Conservation (phyloP, 64 coral and sea anemone genomes). For the Trachythela sp. region DNA sequence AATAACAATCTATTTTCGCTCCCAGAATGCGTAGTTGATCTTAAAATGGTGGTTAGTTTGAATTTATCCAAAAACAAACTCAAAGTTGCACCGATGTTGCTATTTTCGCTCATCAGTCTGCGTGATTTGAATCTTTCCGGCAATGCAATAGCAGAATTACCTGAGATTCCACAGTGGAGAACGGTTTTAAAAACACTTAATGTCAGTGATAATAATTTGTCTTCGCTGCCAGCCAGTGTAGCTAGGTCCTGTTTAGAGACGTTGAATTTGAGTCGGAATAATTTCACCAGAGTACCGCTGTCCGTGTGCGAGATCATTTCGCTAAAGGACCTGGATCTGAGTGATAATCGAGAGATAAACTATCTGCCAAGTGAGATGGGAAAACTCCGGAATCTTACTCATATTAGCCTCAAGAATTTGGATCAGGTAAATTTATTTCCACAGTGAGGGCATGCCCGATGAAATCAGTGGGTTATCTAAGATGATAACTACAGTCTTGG, state of each 20-base stretch:
- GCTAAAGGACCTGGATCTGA: constrained; percentile 63
- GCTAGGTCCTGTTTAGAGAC: constrained; percentile 56
- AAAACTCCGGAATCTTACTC: constrained; percentile 61
- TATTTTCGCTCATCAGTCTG: constrained; percentile 66
- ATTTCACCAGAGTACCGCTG: constrained; percentile 69
- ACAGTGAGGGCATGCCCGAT: background rate
- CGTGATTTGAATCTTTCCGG: constrained; percentile 55
- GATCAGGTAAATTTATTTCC: constrained; percentile 63
- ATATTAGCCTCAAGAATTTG: constrained; percentile 62
- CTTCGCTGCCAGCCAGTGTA: constrained; percentile 56
- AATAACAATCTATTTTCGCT: constrained; percentile 61
- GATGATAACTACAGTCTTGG: too few relatives aligned
- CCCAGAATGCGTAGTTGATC: constrained; percentile 54
- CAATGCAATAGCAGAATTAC: constrained; percentile 74
- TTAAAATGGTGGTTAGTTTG: constrained; percentile 60
- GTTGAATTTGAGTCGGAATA: constrained; percentile 70
- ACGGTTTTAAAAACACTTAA: constrained; percentile 59
- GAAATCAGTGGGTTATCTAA: too few relatives aligned
- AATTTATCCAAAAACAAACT: constrained; percentile 78
- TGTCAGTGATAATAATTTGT: constrained; percentile 66
- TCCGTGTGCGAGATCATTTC: constrained; percentile 69
- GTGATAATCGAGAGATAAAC: constrained; percentile 69
- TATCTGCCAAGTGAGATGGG: constrained; percentile 84
- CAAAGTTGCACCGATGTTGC: constrained; percentile 38
- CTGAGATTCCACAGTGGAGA: constrained; percentile 56